phyloP scores from a whole-genome alignment of 2,888 invertebrate species.

The Colletes collaris region DNA sequence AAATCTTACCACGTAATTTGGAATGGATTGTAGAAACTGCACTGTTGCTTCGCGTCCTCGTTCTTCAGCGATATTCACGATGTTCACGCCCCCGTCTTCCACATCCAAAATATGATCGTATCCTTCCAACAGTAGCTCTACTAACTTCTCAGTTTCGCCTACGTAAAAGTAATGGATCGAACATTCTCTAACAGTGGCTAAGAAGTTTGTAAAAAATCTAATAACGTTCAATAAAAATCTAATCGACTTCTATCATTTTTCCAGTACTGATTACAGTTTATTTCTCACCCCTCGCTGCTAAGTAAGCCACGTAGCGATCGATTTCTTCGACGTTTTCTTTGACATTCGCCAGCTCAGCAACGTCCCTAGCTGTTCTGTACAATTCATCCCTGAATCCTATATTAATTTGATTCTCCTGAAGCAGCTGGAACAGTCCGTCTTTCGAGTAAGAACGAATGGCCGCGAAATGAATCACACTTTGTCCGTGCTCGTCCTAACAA shows the following conservation, averaged over 20 bases:
- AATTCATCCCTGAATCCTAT: slow-evolving; percentile 92
- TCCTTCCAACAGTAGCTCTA: slow-evolving; percentile 90
- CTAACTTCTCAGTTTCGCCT: slow-evolving; percentile 88
- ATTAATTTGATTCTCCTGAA: slow-evolving; percentile 91
- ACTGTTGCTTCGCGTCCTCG: slow-evolving; percentile 88
- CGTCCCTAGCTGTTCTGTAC: slow-evolving; percentile 94
- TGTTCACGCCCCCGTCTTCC: slow-evolving; percentile 88
- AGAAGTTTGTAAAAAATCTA: too few relatives aligned
- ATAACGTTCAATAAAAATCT: too few relatives aligned
- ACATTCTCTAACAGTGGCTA: too few relatives aligned
- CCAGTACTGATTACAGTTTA: not conserved
- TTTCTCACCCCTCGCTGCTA: slow-evolving; percentile 89
- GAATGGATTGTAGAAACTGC: slow-evolving; percentile 88
- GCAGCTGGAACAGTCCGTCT: slow-evolving; percentile 91
- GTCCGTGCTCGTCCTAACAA: slow-evolving; percentile 93
- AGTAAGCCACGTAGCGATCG: slow-evolving; percentile 90
- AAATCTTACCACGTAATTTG: slow-evolving; percentile 88
- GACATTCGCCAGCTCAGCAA: slow-evolving; percentile 91
- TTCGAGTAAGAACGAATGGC: slow-evolving; percentile 92
- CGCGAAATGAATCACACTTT: slow-evolving; percentile 95
- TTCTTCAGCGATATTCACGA: slow-evolving; percentile 88
- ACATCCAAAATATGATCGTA: slow-evolving; percentile 94
- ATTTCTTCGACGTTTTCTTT: slow-evolving; percentile 92
- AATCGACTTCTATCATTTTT: not conserved
- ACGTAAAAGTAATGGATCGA: slow-evolving; percentile 40